phyloP scores from a whole-genome alignment of 53 echinoderm and acorn worm species.

The Astropecten irregularis region DNA sequence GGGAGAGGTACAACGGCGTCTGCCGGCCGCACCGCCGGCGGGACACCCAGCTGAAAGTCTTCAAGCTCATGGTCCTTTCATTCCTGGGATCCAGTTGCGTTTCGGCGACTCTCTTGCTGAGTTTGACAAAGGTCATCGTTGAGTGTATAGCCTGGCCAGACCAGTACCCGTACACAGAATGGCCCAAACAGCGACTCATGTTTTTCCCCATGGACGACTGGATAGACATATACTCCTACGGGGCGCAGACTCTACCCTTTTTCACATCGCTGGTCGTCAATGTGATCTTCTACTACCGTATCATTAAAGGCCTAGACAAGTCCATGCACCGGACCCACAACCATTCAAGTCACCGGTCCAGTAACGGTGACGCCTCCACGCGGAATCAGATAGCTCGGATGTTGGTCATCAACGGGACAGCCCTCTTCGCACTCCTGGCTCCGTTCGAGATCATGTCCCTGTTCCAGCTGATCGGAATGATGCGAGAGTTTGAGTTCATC shows the following conservation, averaged over 20 bases:
- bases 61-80: constrained; percentile 42
- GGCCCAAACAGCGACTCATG: constrained; percentile 32
- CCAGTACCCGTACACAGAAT: constrained; percentile 25
- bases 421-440: constrained; percentile 67
- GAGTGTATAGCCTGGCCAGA: constrained; percentile 68
- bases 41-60: constrained; percentile 19
- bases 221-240: constrained; percentile 63
- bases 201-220: constrained; percentile 34
- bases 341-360: constrained; percentile 35
- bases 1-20: constrained; percentile 72
- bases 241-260: constrained; percentile 77
- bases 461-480: constrained; percentile 49
- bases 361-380: constrained; percentile 18
- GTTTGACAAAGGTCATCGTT: constrained; percentile 21
- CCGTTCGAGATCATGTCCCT: constrained; percentile 81
- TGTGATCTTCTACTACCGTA: constrained; percentile 50
- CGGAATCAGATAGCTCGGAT: constrained; percentile 72
- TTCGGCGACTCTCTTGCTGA: constrained; percentile 41
- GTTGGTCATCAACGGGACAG: constrained; percentile 71
- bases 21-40: constrained; percentile 59
- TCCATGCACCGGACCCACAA: constrained; percentile 60
- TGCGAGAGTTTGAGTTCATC: constrained; percentile 10
- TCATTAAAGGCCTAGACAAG: constrained; percentile 61
- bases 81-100: constrained; percentile 48
- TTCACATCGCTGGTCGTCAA: constrained; percentile 64